Evolutionary conservation across 1,140 invertebrate species (phyloP), one percentile per base, ranked within the genome.

Genomic region (Pseudomyrmex sp.): DNA sequence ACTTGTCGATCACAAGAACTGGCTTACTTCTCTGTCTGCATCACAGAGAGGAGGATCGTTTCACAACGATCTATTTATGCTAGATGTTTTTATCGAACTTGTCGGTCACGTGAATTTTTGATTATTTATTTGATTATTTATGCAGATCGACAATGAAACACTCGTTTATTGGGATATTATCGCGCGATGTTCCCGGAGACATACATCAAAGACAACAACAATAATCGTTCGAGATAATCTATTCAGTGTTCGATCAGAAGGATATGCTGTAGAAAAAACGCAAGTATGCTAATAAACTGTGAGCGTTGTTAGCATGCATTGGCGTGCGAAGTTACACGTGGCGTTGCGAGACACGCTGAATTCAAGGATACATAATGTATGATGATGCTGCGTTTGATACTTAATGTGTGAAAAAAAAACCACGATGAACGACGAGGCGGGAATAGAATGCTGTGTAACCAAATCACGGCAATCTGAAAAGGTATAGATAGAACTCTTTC

Each of bases 211-310:
- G 2, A 8, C 15, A 2, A 50, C 44, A 35, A 44, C 44, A 15
- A 75, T n/a, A 35, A 72, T 44, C 12, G 8, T 18, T n/a, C 26
- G 20, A 18, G 15, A 48, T 13, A 54, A 75, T 62, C 58, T 70
- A 82, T 85, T 61, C 58, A 52, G 20, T 5, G 58, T 76, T 86
- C 65, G 20, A 72, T 80, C 46, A 52, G 20, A 48, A 85, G 44
- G 52, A 83, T 76, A 58, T 56, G 18, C 15, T 59, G 68, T 35
- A 80, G 44, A 48, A 77, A 58, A 35, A 35, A 35, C 5, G 35
- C 35, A 35, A 1, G n/a, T 73, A 73, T 69, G 68, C 68, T 80
- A 85, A 86, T 80, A 68, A 73, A 59, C 63, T 18, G 15, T 35
- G 15, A 44, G 59, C 65, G 65, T 63, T 23, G 26, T 62, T 62